Evolutionary conservation across 2,113 vertebrate species (phyloP).

Genomic region (Malurus cyaneus): DNA sequence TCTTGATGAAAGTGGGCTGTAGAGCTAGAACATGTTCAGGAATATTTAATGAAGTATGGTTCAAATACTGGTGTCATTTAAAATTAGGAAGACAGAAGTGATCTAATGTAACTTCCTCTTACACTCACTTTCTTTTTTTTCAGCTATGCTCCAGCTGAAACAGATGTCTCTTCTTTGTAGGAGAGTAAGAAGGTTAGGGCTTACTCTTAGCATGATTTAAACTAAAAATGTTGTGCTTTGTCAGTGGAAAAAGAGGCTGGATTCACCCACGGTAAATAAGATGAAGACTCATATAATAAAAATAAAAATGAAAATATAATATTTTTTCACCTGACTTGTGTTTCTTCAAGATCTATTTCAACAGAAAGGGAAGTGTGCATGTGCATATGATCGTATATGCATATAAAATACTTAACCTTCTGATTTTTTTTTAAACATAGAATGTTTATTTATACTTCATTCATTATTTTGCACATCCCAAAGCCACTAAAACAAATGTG

Average conservation of each 20-base stretch:
- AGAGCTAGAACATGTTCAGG: neutral
- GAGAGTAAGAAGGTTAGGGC: neutral
- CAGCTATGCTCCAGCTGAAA: neutral
- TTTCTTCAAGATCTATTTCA: neutral
- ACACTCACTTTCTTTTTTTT: neutral
- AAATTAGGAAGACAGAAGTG: conserved; percentile 42
- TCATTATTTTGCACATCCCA: neutral
- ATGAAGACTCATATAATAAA: neutral
- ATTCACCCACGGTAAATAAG: neutral
- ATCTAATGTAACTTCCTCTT: neutral
- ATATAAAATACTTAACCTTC: neutral
- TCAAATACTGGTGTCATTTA: conserved; percentile 39
- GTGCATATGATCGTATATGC: fast-evolving
- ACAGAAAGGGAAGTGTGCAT: neutral
- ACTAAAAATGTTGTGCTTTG: neutral
- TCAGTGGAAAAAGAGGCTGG: neutral
- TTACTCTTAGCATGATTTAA: neutral
- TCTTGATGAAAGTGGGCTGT: conserved; percentile 7
- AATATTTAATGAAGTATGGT: conserved; percentile 35
- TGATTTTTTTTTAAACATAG: neutral
- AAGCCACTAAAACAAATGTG: conserved; percentile 18
- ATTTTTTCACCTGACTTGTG: neutral
- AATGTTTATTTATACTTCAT: neutral
- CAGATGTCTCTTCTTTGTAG: neutral
- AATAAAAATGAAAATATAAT: neutral